Evolutionary conservation across 2,888 invertebrate species (phyloP).

Genomic region (Petrolisthes manimaculis): DNA sequence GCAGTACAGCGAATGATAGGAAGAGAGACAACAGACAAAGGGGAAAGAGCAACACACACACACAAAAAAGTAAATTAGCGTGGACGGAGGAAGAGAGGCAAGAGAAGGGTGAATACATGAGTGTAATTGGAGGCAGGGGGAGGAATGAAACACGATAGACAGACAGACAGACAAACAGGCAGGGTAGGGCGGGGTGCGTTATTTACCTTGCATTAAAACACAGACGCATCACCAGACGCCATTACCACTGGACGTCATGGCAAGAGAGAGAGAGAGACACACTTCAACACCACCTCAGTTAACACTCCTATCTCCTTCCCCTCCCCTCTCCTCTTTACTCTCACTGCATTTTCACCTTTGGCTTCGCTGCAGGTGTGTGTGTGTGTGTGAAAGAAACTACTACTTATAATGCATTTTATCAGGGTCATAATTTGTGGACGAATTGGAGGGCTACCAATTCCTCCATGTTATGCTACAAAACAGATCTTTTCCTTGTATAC

Average conservation of each 20-base stretch:
- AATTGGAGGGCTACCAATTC: no score
- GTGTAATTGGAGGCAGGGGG: slow-evolving; percentile 1
- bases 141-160: neutral
- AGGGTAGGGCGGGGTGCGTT: no score
- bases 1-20: neutral
- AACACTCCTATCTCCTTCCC: neutral
- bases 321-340: neutral
- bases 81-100: slow-evolving; percentile 20
- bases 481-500: no score
- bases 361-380: neutral
- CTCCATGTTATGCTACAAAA: no score
- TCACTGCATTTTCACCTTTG: neutral
- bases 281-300: neutral
- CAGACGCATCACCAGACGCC: neutral
- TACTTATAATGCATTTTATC: neutral
- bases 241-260: neutral
- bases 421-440: no score
- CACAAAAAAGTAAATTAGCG: neutral
- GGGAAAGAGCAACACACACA: slow-evolving; percentile 19
- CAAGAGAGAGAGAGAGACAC: neutral
- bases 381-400: neutral
- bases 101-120: slow-evolving; percentile 14
- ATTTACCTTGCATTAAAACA: neutral
- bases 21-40: neutral
- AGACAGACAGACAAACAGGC: slow-evolving; percentile 4